A percentile compares a stretch with the other conserved stretches of the same genome.
phyloP scores from a whole-genome alignment of 2,797 vertebrate genomes.

The Miichthys miiuy region DNA sequence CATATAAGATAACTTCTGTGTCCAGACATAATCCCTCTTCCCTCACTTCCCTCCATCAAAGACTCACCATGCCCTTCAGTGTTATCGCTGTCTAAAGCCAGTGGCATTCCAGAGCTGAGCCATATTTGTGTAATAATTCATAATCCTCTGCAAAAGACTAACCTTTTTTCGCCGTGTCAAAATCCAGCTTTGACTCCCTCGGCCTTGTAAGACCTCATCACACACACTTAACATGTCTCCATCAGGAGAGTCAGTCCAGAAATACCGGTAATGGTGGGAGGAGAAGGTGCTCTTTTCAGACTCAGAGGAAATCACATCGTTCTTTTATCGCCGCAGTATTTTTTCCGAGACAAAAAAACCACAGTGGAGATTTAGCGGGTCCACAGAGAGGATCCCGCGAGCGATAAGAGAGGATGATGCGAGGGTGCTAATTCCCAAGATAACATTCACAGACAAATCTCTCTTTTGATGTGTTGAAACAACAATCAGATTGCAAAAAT shows the following conservation, averaged over 20 bases:
- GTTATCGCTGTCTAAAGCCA: constrained; percentile 62
- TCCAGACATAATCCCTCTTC: constrained; percentile 30
- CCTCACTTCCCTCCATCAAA: background rate
- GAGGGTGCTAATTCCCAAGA: constrained; percentile 76
- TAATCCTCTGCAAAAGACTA: constrained; percentile 61
- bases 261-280: constrained; percentile 36
- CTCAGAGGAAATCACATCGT: constrained; percentile 57
- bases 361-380: constrained; percentile 54
- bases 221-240: constrained; percentile 41
- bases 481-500: constrained; percentile 70
- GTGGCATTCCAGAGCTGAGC: constrained; percentile 24
- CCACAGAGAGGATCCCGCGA: constrained; percentile 58
- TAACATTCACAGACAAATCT: constrained; percentile 80
- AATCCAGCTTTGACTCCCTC: constrained; percentile 54
- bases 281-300: constrained; percentile 32
- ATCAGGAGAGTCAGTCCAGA: constrained; percentile 43
- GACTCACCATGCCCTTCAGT: constrained; percentile 15
- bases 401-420: constrained; percentile 69
- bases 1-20: background rate
- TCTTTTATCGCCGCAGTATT: constrained; percentile 55
- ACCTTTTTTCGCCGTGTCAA: constrained; percentile 38
- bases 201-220: constrained; percentile 57
- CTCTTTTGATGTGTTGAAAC: constrained; percentile 72
- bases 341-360: constrained; percentile 40
- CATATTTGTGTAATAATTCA: constrained; percentile 70